These are phyloP conservation scores for Drosophila nigromelanica DNA, from an alignment of 1,140 invertebrate genomes.

Conservation along the genomic window DNA sequence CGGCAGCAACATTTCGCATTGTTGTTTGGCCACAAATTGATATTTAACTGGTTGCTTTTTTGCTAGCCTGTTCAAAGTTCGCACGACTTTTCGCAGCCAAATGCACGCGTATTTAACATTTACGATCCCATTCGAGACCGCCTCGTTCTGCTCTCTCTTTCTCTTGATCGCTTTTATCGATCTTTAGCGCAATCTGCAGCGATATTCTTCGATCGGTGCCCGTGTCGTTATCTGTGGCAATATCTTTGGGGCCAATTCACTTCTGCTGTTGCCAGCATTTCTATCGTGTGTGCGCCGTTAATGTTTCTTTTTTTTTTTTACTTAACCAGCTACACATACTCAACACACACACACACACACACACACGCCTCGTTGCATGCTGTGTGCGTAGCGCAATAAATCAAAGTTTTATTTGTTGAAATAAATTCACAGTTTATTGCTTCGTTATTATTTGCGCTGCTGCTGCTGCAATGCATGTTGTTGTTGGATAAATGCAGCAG, in stretches of 20 bases:
- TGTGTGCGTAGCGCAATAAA: conserved; percentile 78
- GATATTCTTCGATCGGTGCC: conserved; percentile 27
- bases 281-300: conserved; percentile 47
- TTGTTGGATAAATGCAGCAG: conserved; percentile 2
- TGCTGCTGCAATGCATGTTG: conserved; percentile 12
- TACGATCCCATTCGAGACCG: conserved; percentile 53
- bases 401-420: conserved; percentile 83
- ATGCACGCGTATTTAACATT: conserved; percentile 66
- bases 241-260: conserved; percentile 39
- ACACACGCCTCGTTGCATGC: conserved; percentile 56
- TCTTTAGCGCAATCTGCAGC: conserved; percentile 14
- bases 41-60: conserved; percentile 48
- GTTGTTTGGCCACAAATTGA: conserved; percentile 45
- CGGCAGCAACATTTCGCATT: conserved; percentile 38
- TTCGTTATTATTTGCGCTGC: conserved; percentile 72
- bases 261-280: conserved; percentile 30
- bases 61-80: conserved; percentile 38
- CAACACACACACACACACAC: conserved; percentile 19
- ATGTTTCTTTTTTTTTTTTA: conserved; percentile 25
- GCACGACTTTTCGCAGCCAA: conserved; percentile 52
- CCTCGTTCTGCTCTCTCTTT: conserved; percentile 1
- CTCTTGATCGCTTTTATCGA: neutral
- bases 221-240: conserved; percentile 47
- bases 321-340: conserved; percentile 29
- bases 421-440: conserved; percentile 82